A percentile compares a stretch with the other conserved stretches of the same genome.
phyloP scores from a whole-genome alignment of 2,888 invertebrate species.

The Cephalotes varians region DNA sequence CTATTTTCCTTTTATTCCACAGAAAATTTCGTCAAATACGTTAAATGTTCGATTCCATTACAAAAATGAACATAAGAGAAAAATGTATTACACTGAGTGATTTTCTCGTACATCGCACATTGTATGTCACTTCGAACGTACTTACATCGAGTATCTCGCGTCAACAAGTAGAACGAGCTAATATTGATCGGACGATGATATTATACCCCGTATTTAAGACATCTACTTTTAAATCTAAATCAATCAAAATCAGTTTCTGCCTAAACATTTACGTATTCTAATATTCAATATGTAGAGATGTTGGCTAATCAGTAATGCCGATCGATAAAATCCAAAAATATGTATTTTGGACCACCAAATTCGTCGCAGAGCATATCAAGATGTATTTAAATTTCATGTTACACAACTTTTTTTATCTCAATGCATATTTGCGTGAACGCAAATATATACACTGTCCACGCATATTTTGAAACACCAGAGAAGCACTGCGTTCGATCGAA shows the following conservation, averaged over 20 bases:
- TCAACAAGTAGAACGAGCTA: slow-evolving; percentile 31
- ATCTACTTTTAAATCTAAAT: slow-evolving; percentile 15
- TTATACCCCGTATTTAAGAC: background rate
- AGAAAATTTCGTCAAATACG: background rate
- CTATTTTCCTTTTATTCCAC: background rate
- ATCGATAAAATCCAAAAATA: background rate
- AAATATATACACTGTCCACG: background rate
- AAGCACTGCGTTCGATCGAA: background rate
- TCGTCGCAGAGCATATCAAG: background rate
- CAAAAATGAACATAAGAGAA: background rate
- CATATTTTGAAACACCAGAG: background rate
- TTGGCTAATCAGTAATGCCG: background rate
- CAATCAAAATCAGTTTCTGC: background rate
- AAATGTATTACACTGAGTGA: background rate
- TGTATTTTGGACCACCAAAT: background rate
- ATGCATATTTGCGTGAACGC: background rate
- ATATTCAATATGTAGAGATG: background rate
- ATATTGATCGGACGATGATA: slow-evolving; percentile 4
- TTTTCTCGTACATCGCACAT: background rate
- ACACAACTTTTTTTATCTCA: slow-evolving; percentile 1
- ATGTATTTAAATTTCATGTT: background rate
- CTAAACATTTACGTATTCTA: background rate
- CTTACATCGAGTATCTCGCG: slow-evolving; percentile 1
- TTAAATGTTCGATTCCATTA: background rate
- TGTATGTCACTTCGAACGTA: background rate